Conservation (phyloP, 2,113 vertebrate genomes). For the Phyllopteryx taeniolatus region DNA sequence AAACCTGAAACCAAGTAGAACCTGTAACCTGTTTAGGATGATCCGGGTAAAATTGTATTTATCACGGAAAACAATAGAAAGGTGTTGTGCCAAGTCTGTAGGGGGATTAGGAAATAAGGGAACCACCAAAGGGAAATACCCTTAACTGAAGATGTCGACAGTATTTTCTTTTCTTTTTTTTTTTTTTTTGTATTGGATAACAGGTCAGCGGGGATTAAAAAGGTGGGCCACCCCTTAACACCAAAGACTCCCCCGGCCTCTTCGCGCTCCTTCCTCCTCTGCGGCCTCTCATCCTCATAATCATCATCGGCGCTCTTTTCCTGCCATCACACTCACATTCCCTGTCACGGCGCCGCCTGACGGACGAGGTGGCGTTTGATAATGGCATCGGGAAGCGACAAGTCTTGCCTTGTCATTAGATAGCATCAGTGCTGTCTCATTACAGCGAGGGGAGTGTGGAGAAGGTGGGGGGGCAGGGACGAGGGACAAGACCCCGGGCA, state of each 20-base stretch:
- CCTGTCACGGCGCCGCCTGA: conserved; percentile 57
- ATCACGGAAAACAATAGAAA: background rate
- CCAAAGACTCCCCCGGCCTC: conserved; percentile 25
- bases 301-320: conserved; percentile 29
- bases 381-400: conserved; percentile 70
- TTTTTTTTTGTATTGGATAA: background rate
- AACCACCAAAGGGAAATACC: background rate
- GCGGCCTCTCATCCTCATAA: conserved; percentile 59
- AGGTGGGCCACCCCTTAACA: conserved; percentile 41
- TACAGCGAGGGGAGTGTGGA: conserved; percentile 39
- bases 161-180: background rate
- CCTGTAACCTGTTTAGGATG: background rate
- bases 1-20: no score
- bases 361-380: conserved; percentile 72
- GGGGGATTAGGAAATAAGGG: background rate
- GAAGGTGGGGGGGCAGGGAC: background rate
- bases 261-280: conserved; percentile 47
- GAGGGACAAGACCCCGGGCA: conserved; percentile 42
- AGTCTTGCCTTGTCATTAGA: conserved; percentile 72
- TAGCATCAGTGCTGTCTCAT: conserved; percentile 64
- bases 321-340: conserved; percentile 64
- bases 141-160: background rate
- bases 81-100: background rate
- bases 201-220: conserved; percentile 30
- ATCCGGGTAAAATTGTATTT: background rate